phyloP scores from a whole-genome alignment of 2,113 vertebrate species.

The Ploceus nigricollis region DNA sequence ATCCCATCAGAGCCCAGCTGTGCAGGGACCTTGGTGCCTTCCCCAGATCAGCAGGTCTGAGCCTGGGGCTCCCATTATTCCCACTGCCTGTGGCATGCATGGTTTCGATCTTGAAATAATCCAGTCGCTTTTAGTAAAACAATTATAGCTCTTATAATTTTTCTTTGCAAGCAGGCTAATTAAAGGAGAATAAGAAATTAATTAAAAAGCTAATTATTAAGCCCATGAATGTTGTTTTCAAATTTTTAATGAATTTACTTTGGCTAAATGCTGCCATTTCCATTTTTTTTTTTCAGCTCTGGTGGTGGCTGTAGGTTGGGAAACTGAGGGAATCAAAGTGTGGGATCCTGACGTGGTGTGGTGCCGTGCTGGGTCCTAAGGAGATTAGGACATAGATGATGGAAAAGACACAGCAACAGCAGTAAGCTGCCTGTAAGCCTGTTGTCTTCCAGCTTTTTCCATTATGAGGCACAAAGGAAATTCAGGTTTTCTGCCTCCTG shows the following conservation, averaged over 20 bases:
- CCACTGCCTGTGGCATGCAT: background rate
- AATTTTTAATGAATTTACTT: background rate
- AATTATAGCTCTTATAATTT: background rate
- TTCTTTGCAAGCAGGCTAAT: background rate
- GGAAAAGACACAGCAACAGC: conserved; percentile 15
- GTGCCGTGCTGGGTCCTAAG: background rate
- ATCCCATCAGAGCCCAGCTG: background rate
- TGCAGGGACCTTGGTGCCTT: accelerated
- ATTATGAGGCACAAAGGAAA: conserved; percentile 44
- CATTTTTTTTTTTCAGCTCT: background rate
- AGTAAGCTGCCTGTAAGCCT: conserved; percentile 65
- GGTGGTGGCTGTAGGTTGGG: background rate
- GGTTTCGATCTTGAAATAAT: background rate
- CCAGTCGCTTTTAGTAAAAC: background rate
- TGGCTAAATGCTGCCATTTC: background rate
- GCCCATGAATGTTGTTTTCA: background rate
- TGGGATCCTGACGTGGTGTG: accelerated
- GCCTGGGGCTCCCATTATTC: background rate
- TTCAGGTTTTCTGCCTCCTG: conserved; percentile 33
- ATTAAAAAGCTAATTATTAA: conserved; percentile 47
- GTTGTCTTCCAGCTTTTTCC: conserved; percentile 61
- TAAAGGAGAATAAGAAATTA: conserved; percentile 28
- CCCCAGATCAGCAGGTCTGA: accelerated
- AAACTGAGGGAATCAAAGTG: background rate
- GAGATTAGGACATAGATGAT: conserved; percentile 36